phyloP scores from a whole-genome alignment of 1,140 invertebrate genomes.

The Dreissena rostriformis region DNA sequence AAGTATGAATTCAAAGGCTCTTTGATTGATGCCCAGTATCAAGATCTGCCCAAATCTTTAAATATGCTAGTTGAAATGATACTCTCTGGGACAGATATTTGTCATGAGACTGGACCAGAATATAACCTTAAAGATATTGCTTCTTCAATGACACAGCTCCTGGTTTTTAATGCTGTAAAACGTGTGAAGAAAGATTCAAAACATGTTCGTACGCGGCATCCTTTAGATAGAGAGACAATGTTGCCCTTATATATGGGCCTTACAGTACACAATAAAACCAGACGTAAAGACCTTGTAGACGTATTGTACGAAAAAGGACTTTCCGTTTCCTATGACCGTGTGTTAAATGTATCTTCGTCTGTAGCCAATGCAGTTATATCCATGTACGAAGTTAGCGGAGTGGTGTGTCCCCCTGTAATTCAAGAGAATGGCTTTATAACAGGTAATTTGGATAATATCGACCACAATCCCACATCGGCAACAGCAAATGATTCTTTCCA shows the following conservation, averaged over 20 bases:
- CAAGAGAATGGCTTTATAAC: not conserved
- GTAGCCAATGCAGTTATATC: slow-evolving; percentile 28
- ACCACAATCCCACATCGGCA: not conserved
- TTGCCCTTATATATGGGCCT: slow-evolving; percentile 29
- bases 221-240: slow-evolving; percentile 3
- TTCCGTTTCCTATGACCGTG: slow-evolving; percentile 44
- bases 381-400: slow-evolving; percentile 6
- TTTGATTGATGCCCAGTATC: not conserved
- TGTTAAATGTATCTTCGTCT: slow-evolving; percentile 26
- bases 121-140: not conserved
- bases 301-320: slow-evolving; percentile 19
- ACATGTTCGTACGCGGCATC: not conserved
- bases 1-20: not conserved
- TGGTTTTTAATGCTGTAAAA: not conserved
- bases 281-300: slow-evolving; percentile 18
- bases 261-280: slow-evolving; percentile 28
- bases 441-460: not conserved
- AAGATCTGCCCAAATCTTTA: not conserved
- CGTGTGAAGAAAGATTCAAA: not conserved
- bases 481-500: not conserved
- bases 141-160: not conserved
- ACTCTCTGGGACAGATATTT: not conserved
- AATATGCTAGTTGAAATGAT: not conserved
- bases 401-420: slow-evolving; percentile 8
- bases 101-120: not conserved